A percentile compares a stretch with the other conserved stretches of the same genome.
phyloP scores from a whole-genome alignment of 2,113 vertebrate species.

The Sapayoa aenigma region DNA sequence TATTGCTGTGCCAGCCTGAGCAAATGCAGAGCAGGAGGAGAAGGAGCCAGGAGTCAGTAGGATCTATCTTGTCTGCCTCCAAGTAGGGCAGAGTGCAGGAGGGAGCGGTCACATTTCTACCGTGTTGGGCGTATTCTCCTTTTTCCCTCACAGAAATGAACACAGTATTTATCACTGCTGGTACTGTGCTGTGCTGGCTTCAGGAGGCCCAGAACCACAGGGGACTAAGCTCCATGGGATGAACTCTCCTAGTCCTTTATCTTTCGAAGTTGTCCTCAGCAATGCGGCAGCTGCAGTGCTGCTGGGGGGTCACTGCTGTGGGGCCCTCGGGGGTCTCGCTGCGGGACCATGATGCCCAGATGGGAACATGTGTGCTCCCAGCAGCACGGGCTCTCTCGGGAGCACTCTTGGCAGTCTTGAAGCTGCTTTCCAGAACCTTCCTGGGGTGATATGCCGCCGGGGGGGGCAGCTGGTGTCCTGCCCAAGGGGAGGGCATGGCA shows the following conservation, averaged over 20 bases:
- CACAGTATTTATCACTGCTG: neutral
- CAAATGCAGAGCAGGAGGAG: neutral
- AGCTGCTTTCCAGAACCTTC: too few relatives aligned
- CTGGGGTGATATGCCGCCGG: too few relatives aligned
- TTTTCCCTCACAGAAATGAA: neutral
- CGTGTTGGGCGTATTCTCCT: neutral
- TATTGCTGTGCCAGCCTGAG: neutral
- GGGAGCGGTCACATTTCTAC: neutral
- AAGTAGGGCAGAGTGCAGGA: neutral
- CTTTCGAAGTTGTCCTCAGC: neutral
- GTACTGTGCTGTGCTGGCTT: neutral
- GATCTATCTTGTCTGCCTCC: neutral
- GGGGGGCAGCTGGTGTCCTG: too few relatives aligned
- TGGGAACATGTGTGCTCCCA: accelerated
- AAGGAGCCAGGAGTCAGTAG: neutral
- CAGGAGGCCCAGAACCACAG: neutral
- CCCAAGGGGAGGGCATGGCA: too few relatives aligned
- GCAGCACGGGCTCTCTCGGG: neutral
- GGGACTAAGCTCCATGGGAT: neutral
- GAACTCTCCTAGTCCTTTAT: neutral
- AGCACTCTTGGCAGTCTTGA: neutral
- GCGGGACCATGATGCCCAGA: neutral
- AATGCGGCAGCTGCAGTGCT: neutral
- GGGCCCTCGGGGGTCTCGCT: neutral
- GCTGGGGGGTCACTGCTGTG: neutral